Evolutionary conservation across 2,888 invertebrate species (phyloP), one percentile per base, ranked within the genome.

Genomic region (Sclerodermus sp.): DNA sequence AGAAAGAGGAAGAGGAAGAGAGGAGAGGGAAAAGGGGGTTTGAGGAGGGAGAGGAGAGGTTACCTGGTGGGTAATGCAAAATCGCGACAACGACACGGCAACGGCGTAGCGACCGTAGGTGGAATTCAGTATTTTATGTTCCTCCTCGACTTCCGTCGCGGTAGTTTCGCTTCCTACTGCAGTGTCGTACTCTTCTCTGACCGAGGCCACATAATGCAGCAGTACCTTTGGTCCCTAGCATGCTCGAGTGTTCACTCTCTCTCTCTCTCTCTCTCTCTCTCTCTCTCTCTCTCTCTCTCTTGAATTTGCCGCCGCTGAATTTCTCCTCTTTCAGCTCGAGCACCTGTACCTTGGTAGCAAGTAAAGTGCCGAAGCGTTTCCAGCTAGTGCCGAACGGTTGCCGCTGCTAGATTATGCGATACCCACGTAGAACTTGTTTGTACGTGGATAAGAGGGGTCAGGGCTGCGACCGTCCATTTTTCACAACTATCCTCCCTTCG

Each of bases 371-470:
- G 47, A 37, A n/a, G 39, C 42, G 48, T 14, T 23, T 40, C 18
- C 15, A 44, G 30, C 44, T 49, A 36, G 34, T 14, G 49, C 32
- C 39, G 29, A 34, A 47, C 42, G 48, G 32, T 18, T 44, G 32
- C 44, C 13, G 36, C 43, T 45, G 36, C 43, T 49, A 53, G 54
- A 61, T 60, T 60, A 60, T 51, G 52, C 50, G 52, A 51, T 51
- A 49, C 48, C 47, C 30, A 49, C 49, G 47, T 47, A 49, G 31
- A 45, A 58, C 49, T 62, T 62, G 60, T 63, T 56, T 58, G 55
- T 47, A 49, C 57, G 51, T 45, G 56, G 51, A 48, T 60, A 56
- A 63, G 55, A 47, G 54, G 45, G 55, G 50, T 55, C 58, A 50
- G 45, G 51, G 39, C 51, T 34, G 38, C 40, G 46, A 42, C 18